Evolutionary conservation across 2,113 vertebrate species (phyloP), one percentile per base, ranked within the genome.

Genomic region (Pteropus alecto): DNA sequence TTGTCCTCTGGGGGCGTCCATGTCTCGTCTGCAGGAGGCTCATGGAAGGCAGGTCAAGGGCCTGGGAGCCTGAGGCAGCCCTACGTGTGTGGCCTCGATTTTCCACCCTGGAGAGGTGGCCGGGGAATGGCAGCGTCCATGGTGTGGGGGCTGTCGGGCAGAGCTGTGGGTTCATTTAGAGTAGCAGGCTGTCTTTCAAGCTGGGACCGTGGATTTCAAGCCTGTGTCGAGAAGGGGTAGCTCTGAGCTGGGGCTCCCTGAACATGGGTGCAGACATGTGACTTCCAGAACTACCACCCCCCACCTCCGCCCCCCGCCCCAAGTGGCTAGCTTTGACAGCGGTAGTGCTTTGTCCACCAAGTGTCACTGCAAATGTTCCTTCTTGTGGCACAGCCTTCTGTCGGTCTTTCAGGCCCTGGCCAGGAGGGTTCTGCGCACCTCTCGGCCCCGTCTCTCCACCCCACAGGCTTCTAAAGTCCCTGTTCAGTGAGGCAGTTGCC

Each of bases 191-290:
- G 48, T 13, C 48, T 51, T 51, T 21, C n/a, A 11, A 28, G 51
- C 33, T 51, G 48, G 1, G 16, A 67, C 43, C 18, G 0, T 15
- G 22, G 30, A 4, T 1, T 24, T 15, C 4, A 48, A 41, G 41
- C n/a, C 7, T 9, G 4, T 4, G 13, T 9, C 9, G 24, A 5
- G 30, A 4, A 24, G 16, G 46, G 14, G 12, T 30, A 6, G 24
- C n/a, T 19, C 18, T 51, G 22, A 67, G 87, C 61, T 21, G 0
- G 35, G 18, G 33, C 35, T 26, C 46, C 51, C 38, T 65, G 18
- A 18, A 33, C 6, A 0, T 54, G 46, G 41, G 35, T 41, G 1
- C 4, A 0, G 14, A n/a, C 11, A 28, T 3, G 33, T n/a, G 67
- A 35, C 46, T 10, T 48, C 51, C 16, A 3, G 14, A 26, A 73